These are phyloP conservation scores for Distichodus sexfasciatus DNA, from an alignment of 2,797 vertebrate species.

Conservation along the genomic window DNA sequence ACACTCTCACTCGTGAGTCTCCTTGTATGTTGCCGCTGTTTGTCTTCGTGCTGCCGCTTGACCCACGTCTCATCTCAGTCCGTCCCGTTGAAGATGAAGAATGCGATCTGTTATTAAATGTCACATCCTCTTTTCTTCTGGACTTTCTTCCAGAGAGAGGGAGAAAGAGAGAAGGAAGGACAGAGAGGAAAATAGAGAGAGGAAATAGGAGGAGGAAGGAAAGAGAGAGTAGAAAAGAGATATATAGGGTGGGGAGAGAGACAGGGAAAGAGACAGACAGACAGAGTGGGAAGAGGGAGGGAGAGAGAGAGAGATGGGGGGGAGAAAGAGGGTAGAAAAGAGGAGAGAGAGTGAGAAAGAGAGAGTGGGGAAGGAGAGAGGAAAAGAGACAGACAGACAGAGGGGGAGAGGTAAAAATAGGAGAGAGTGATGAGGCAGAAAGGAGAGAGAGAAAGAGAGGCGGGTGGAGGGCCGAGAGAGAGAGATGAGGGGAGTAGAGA, in stretches of 20 bases:
- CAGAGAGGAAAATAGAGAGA: too few relatives aligned
- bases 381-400: too few relatives aligned
- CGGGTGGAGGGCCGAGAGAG: constrained; percentile 36
- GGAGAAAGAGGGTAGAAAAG: constrained; percentile 54
- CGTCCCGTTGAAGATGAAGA: too few relatives aligned
- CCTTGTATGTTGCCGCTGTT: constrained; percentile 12
- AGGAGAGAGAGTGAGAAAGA: constrained; percentile 42
- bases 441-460: constrained; percentile 26
- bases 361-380: too few relatives aligned
- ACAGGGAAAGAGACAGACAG: constrained; percentile 53
- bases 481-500: constrained; percentile 48
- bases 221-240: too few relatives aligned
- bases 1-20: background rate
- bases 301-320: constrained; percentile 53
- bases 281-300: constrained; percentile 54
- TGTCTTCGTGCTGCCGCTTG: background rate
- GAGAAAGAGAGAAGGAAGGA: too few relatives aligned
- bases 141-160: too few relatives aligned
- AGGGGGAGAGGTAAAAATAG: background rate
- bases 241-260: too few relatives aligned
- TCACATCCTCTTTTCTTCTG: too few relatives aligned
- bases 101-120: too few relatives aligned
- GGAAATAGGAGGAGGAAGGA: too few relatives aligned
- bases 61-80: too few relatives aligned
- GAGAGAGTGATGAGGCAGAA: background rate